Evolutionary conservation across 2,888 invertebrate genomes (phyloP).

Genomic region (Leptarthrus brevirostris): DNA sequence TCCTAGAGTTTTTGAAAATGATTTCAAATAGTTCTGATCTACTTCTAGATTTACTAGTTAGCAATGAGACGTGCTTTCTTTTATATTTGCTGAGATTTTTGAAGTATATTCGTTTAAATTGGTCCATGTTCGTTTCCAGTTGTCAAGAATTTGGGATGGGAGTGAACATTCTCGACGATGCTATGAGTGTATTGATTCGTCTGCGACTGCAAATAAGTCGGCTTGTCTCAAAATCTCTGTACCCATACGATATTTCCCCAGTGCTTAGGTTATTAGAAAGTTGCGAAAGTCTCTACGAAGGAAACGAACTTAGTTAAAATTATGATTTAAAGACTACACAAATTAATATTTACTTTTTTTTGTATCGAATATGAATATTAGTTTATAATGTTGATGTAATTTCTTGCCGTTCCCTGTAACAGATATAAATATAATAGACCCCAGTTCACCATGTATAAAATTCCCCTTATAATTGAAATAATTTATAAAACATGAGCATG

Average conservation of each 20-base stretch:
- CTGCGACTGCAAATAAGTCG: constrained; percentile 84
- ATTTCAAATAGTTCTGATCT: constrained; percentile 85
- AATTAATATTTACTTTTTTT: constrained; percentile 18
- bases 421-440: no score
- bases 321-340: constrained; percentile 22
- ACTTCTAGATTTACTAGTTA: constrained; percentile 85
- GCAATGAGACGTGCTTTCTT: constrained; percentile 91
- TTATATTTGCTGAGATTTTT: constrained; percentile 85
- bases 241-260: constrained; percentile 91
- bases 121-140: constrained; percentile 83
- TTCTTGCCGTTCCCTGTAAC: constrained; percentile 29
- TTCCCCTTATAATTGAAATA: no score
- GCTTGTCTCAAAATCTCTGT: constrained; percentile 83
- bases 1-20: constrained; percentile 85
- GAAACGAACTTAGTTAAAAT: constrained; percentile 78
- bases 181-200: constrained; percentile 85
- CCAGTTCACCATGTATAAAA: constrained; percentile 11
- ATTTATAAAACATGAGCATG: no score
- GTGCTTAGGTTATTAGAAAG: constrained; percentile 84
- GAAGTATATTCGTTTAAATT: constrained; percentile 85
- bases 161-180: constrained; percentile 75
- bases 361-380: constrained; percentile 7
- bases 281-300: constrained; percentile 87
- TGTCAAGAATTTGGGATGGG: constrained; percentile 73
- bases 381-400: constrained; percentile 14